Conservation (phyloP, 2,888 invertebrate genomes). For the Ichneumoninae sp. region DNA sequence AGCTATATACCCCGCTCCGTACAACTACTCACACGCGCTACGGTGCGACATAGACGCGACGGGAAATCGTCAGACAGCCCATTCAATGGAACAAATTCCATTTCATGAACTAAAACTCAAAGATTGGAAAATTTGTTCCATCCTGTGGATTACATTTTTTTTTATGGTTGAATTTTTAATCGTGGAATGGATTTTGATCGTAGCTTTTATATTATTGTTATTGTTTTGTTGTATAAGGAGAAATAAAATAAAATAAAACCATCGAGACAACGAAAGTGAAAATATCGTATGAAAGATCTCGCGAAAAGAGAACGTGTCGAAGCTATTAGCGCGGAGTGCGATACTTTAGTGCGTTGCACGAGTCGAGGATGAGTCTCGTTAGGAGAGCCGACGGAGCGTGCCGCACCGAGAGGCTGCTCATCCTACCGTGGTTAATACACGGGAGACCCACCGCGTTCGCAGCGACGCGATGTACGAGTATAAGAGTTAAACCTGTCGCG, state of each 20-base stretch:
- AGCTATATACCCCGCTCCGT: slow-evolving; percentile 40
- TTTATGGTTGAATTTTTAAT: not conserved
- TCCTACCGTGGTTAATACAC: slow-evolving; percentile 43
- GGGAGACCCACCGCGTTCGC: slow-evolving; percentile 41
- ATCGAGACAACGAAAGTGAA: not conserved
- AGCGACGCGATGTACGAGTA: slow-evolving; percentile 44
- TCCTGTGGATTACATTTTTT: not conserved
- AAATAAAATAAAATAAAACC: too few relatives aligned
- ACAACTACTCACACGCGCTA: slow-evolving; percentile 8
- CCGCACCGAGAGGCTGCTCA: slow-evolving; percentile 45
- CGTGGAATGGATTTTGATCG: not conserved
- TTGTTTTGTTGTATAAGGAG: not conserved
- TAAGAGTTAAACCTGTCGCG: slow-evolving; percentile 53
- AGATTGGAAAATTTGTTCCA: too few relatives aligned
- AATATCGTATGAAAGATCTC: slow-evolving; percentile 37
- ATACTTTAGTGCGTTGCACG: slow-evolving; percentile 1
- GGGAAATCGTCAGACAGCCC: slow-evolving; percentile 63
- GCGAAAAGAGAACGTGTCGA: slow-evolving; percentile 47
- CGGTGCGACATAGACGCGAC: slow-evolving; percentile 69
- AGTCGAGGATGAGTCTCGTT: slow-evolving; percentile 52
- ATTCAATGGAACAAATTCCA: not conserved
- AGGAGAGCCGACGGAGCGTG: slow-evolving; percentile 60
- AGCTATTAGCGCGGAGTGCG: slow-evolving; percentile 23
- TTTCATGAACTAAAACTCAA: not conserved
- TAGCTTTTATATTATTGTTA: not conserved